A percentile compares a stretch with the other conserved stretches of the same genome.
Evolutionary conservation across 1,140 invertebrate genomes (phyloP).

Genomic region (Acromyrmex charruanus): DNA sequence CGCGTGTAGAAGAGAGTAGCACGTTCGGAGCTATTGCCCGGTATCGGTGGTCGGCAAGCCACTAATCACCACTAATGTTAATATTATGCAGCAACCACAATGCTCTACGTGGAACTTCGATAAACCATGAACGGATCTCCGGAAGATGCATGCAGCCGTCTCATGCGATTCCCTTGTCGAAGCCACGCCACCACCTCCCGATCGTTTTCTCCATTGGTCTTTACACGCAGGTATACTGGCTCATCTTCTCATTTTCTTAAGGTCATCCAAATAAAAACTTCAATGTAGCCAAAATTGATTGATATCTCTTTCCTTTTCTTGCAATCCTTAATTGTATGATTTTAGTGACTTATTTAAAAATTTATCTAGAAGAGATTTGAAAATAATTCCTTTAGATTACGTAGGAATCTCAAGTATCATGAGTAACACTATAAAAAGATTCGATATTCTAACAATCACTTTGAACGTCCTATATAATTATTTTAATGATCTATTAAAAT

Average conservation of each 20-base stretch:
- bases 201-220: conserved; percentile 21
- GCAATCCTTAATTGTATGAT: not conserved
- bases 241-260: not conserved
- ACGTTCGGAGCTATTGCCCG: conserved; percentile 75
- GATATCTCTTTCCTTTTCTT: not conserved
- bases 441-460: too few species aligned
- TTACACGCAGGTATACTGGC: conserved; percentile 19
- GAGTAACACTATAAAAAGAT: too few species aligned
- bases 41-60: conserved; percentile 76
- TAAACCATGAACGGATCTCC: conserved; percentile 79
- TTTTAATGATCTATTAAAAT: too few species aligned
- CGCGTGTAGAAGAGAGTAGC: conserved; percentile 76
- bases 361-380: too few species aligned
- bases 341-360: too few species aligned
- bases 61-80: conserved; percentile 86
- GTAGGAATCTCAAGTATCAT: too few species aligned
- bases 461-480: too few species aligned
- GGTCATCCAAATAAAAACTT: not conserved
- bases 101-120: conserved; percentile 81
- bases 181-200: conserved; percentile 35
- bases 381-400: too few species aligned
- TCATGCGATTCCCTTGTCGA: conserved; percentile 80
- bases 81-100: conserved; percentile 85
- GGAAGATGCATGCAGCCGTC: conserved; percentile 80
- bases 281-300: not conserved